Evolutionary conservation across 92 coral and sea anemone species (phyloP), one percentile per base, ranked within the genome.

Genomic region (Epizoanthus fatuus): DNA sequence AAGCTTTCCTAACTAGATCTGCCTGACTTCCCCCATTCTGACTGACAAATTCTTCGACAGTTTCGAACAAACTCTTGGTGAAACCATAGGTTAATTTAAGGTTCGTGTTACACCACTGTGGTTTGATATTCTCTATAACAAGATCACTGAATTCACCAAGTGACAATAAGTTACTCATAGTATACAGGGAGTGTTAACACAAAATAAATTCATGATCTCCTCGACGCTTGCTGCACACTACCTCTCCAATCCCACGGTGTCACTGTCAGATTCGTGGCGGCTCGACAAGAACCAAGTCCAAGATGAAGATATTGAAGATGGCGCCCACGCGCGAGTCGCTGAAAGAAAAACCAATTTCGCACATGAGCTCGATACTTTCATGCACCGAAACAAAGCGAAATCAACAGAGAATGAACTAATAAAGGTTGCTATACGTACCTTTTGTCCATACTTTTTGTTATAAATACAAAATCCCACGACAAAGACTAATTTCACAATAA

Each of bases 41-140:
- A 29, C 76, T 71, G 42, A 56, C 42, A 71, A 42, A 71, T 35
- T 71, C 3, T 71, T 71, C 76, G 5, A 71, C 40, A 42, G 56
- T 71, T 56, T 71, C 76, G 42, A 47, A 71, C 76, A 71, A 71
- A 71, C 76, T 42, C 42, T 71, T 49, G 15, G 59, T 56, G 42
- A 71, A 56, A 20, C 76, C 76, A 71, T 35, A 71, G 16, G 57
- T 69, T 52, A 69, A 37, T 69, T 69, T 69, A 22, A 69, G 0
- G 12, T 69, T 44, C n/a, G n/a, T 4, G 42, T 71, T 52, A 49
- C 79, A 73, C 79, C 44, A 73, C 55, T 73, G 63, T 52, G 79
- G 49, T 73, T 73, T 73, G 17, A n/a, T 54, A 49, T 73, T 40
- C 79, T 73, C 53, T 72, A 49, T 62, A 72, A 72, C 78, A 49